Conservation (phyloP, 92 coral and sea anemone species). For the Umimayanthus chanpuru region DNA sequence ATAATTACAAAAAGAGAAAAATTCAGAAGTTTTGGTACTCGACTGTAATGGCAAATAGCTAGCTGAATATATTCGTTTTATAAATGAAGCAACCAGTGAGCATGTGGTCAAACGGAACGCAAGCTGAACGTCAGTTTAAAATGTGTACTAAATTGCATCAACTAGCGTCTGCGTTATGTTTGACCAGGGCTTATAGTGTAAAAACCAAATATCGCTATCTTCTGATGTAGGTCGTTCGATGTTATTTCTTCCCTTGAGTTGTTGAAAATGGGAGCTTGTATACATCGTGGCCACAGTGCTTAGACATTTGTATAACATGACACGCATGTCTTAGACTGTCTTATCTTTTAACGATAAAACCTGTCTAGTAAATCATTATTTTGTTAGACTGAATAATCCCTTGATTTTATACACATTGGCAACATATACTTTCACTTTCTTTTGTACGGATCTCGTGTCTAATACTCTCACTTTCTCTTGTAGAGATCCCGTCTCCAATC, state of each 20-base stretch:
- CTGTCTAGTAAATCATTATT: not conserved
- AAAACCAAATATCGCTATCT: too few species aligned
- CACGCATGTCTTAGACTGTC: not conserved
- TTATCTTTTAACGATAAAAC: not conserved
- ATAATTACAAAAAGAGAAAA: too few species aligned
- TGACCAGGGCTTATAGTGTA: too few species aligned
- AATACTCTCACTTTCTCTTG: not conserved
- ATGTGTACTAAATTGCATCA: too few species aligned
- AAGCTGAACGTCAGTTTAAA: too few species aligned
- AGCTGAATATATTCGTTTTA: too few species aligned
- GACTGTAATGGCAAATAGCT: too few species aligned
- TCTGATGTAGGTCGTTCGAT: not conserved
- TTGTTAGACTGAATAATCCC: not conserved
- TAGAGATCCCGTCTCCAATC: constrained; percentile 27
- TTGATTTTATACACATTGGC: not conserved
- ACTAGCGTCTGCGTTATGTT: too few species aligned
- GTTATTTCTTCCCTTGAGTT: not conserved
- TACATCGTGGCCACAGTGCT: not conserved
- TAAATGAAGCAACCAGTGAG: too few species aligned
- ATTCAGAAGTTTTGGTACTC: too few species aligned
- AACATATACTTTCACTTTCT: not conserved
- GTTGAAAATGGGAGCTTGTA: not conserved
- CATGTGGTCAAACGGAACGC: too few species aligned
- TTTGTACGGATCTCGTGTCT: not conserved
- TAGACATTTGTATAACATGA: not conserved